phyloP scores from a whole-genome alignment of 2,113 vertebrate species.

The Percina caprodes region DNA sequence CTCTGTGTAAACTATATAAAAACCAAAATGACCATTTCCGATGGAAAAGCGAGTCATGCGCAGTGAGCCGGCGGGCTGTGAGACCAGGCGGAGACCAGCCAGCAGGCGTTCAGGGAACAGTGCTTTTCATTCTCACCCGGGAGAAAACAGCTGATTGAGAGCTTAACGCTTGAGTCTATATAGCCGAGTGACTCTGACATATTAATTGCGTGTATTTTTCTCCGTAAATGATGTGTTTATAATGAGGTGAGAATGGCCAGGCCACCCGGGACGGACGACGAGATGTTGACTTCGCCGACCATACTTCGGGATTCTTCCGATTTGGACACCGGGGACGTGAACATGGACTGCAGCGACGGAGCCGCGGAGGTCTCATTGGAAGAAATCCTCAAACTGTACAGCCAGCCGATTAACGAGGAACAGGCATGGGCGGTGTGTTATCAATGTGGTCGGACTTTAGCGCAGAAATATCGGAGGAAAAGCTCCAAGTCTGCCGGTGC shows the following conservation, averaged over 20 bases:
- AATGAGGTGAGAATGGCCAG: slow-evolving; percentile 77
- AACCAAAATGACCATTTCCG: not conserved
- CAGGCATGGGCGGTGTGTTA: slow-evolving; percentile 98
- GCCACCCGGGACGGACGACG: slow-evolving; percentile 73
- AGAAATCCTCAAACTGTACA: slow-evolving; percentile 91
- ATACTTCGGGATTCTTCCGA: slow-evolving; percentile 61
- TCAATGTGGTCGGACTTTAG: slow-evolving; percentile 89
- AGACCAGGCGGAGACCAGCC: slow-evolving; percentile 63
- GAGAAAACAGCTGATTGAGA: slow-evolving; percentile 17
- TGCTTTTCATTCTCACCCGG: slow-evolving; percentile 23
- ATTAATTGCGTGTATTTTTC: not conserved
- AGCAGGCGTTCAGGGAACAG: slow-evolving; percentile 8
- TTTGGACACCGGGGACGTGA: slow-evolving; percentile 60
- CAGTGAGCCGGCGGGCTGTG: slow-evolving; percentile 22
- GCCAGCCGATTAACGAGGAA: slow-evolving; percentile 97
- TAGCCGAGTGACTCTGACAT: not conserved
- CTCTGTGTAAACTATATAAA: not conserved
- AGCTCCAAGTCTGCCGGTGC: slow-evolving; percentile 62
- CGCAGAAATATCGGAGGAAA: slow-evolving; percentile 76
- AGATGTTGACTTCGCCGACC: slow-evolving; percentile 71
- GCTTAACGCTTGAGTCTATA: not conserved
- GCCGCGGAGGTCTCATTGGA: slow-evolving; percentile 88
- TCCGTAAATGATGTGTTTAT: slow-evolving; percentile 1
- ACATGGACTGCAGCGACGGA: slow-evolving; percentile 74
- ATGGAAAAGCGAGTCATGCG: not conserved